Conservation (phyloP, 2,113 vertebrate species). For the Ctenomys sociabilis region DNA sequence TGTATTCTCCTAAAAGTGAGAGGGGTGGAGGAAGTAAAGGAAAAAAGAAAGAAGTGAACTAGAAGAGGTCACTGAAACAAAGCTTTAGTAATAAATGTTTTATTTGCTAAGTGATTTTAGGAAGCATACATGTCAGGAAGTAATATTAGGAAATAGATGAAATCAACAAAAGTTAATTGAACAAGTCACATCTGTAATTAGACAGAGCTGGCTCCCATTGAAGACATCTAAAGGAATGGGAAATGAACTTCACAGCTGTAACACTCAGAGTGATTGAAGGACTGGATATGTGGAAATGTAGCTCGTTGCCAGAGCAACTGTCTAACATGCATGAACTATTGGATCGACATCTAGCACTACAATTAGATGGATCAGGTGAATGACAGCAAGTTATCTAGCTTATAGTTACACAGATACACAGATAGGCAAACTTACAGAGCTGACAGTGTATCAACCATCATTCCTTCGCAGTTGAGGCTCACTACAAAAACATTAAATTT, state of each 20-base stretch:
- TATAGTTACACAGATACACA: not conserved
- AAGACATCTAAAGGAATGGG: not conserved
- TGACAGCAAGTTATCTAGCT: not conserved
- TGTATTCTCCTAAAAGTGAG: not conserved
- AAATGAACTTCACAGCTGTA: not conserved
- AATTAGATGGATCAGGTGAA: not conserved
- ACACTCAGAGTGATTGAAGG: not conserved
- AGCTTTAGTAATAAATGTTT: not conserved
- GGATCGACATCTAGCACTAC: not conserved
- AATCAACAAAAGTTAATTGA: not conserved
- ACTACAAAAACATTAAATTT: not conserved
- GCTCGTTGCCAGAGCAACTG: not conserved
- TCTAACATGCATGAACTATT: not conserved
- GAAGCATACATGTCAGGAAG: not conserved
- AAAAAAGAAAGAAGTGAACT: not conserved
- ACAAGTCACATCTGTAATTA: not conserved
- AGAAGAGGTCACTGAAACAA: not conserved
- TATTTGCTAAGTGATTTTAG: not conserved
- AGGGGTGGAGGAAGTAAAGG: not conserved
- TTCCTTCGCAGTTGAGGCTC: not conserved
- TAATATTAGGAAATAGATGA: not conserved
- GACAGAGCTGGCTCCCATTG: fast-evolving
- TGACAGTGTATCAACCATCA: not conserved
- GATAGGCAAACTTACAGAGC: not conserved
- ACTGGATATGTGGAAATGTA: not conserved